Base-by-base conservation (phyloP, 2,113 vertebrate species). In the Condylura cristata region DNA sequence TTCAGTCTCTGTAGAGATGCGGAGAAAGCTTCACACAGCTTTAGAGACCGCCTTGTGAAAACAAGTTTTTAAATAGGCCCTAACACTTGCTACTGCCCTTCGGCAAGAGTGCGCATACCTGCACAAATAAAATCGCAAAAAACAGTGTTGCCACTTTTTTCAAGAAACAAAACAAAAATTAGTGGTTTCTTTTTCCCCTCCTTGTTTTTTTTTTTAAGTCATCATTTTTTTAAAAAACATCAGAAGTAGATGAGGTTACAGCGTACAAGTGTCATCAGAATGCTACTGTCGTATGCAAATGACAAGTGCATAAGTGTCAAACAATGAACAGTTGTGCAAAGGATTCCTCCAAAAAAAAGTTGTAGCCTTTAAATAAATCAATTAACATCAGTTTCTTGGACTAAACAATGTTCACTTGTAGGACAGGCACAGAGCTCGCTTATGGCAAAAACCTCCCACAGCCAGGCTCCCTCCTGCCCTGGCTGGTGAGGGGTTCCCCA, bases 261-360 rank as follows among this genome's bases (percentile, higher is more conserved):
- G 26, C 95, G 72, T 94, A 95, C 91, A 97, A 96, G 80, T 97
- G 93, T 26, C 53, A 90, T 97, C 95, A 95, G 92, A 97, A 98
- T 96, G 97, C 98, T 98, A 98, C 98, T 97, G 98, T 97, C 96
- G 91, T 95, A 97, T 63, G 97, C 96, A 97, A 97, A 97, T 96
- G 92, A 97, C 97, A 97, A 98, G 98, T 97, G 97, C 98, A 97
- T 89, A 96, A 97, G 93, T 90, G 58, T 97, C 96, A 90, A 91
- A 94, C 32, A 91, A 95, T 89, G 95, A 97, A 87, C 96, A 97
- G 94, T 85, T 98, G 98, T 98, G 98, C 98, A 98, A 98, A 98
- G 91, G 96, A 95, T 91, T 91, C 92, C 96, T 89, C 93, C 96
- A 60, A 89, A 91, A 88, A 68, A 63, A 78, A 95, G 56, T 96